Evolutionary conservation across 53 echinoderm and acorn worm genomes (phyloP), one percentile per base, ranked within the genome.

Genomic region (Patiria pectinifera): DNA sequence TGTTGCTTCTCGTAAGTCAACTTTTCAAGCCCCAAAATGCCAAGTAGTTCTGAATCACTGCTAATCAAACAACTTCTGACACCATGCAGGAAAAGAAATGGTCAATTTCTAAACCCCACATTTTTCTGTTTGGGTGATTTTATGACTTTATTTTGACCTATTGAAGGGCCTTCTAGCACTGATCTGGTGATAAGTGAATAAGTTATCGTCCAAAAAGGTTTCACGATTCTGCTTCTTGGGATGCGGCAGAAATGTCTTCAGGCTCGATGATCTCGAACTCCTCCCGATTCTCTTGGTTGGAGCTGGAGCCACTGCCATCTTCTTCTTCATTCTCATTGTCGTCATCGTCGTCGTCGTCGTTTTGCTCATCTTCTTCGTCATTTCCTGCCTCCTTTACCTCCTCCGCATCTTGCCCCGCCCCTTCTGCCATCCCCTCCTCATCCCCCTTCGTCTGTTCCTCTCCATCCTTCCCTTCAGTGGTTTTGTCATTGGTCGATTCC

Each of bases 221-320:
- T 69, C 24, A 74, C 21, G 71, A 26, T 26, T 89, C 89, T 25
- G 83, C 45, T 26, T 93, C 93, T 59, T 89, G 76, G 2, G 93
- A 88, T 10, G 85, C 86, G 14, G 89, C 94, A 4, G 95, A 89
- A 70, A 95, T 83, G 25, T 95, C 95, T 7, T 95, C 95, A 53
- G 96, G 93, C 24, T 94, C 88, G 24, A 99, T 96, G 75, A 99
- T 86, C 86, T 97, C 99, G 94, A 99, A 99, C 43, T 93, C 99
- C 69, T 97, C 96, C 77, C 90, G 91, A 23, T 96, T 94, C 69
- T 94, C 92, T 59, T 48, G 89, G 15, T 89, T 92, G 18, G 93
- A 91, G 61, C 94, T 96, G 7, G 91, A 92, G 11, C 75, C 78
- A 63, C 93, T 89, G 10, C 84, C 89, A 13, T 84, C 45, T 26